These are phyloP conservation scores for Drosophila pruinosa DNA, from an alignment of 1,140 invertebrate genomes.

Conservation along the genomic window DNA sequence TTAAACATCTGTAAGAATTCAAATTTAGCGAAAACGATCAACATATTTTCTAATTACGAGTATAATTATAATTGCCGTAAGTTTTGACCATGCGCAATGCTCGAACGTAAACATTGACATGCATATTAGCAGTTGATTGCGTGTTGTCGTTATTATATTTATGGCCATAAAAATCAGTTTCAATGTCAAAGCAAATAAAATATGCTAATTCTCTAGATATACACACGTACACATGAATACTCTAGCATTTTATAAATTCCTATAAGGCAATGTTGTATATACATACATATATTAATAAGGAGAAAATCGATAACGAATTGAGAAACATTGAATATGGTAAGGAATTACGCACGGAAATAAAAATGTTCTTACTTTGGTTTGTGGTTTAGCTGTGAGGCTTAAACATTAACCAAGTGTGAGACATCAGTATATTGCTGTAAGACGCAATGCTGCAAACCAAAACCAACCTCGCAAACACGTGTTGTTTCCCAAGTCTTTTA, in stretches of 20 bases:
- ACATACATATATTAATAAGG: constrained; percentile 35
- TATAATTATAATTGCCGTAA: constrained; percentile 56
- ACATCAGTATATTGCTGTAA: not conserved
- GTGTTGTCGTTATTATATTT: constrained; percentile 49
- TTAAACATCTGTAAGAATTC: constrained; percentile 67
- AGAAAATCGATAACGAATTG: constrained; percentile 15
- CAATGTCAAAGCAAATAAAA: constrained; percentile 72
- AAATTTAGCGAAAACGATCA: constrained; percentile 53
- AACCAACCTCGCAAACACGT: constrained; percentile 55
- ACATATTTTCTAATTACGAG: constrained; percentile 27
- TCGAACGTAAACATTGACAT: constrained; percentile 51
- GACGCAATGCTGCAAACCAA: not conserved
- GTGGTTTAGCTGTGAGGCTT: constrained; percentile 25
- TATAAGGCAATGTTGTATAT: constrained; percentile 16
- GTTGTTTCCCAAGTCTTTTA: constrained; percentile 51
- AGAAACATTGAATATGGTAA: constrained; percentile 41
- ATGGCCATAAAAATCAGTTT: constrained; percentile 75
- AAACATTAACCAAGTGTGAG: not conserved
- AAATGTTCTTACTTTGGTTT: constrained; percentile 38
- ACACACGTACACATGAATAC: constrained; percentile 1
- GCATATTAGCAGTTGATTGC: constrained; percentile 52
- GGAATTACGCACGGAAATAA: constrained; percentile 45
- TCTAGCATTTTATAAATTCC: not conserved
- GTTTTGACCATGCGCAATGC: constrained; percentile 13
- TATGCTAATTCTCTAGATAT: constrained; percentile 68